These are phyloP conservation scores for Patella caerulea DNA, from an alignment of 2,888 invertebrate genomes.

Conservation along the genomic window DNA sequence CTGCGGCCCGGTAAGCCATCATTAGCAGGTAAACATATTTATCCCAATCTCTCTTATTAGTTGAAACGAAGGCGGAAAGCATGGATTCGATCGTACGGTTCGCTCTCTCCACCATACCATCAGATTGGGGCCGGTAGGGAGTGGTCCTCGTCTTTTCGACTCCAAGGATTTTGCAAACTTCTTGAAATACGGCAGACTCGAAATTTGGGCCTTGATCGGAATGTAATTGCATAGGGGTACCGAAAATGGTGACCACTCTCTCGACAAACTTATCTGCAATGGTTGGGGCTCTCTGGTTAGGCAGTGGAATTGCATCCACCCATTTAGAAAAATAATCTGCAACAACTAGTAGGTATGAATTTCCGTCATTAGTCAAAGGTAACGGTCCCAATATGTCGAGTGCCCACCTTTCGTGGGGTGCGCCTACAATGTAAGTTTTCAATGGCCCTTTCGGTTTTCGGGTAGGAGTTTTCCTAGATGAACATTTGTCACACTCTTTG, in stretches of 20 bases:
- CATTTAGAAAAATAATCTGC: conserved; percentile 9
- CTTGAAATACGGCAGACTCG: too few relatives aligned
- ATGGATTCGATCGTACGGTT: not conserved
- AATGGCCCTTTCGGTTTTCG: conserved; percentile 5
- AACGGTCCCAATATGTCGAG: conserved; percentile 13
- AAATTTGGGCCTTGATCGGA: conserved; percentile 11
- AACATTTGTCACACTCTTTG: conserved; percentile 21
- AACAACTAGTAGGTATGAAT: not conserved
- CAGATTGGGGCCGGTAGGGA: not conserved
- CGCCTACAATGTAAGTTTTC: not conserved
- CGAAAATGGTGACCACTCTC: not conserved
- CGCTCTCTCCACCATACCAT: conserved; percentile 11
- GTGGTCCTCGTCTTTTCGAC: too few relatives aligned
- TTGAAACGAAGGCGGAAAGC: not conserved
- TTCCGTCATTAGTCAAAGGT: not conserved
- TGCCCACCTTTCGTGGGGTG: conserved; percentile 12
- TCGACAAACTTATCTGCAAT: conserved; percentile 5
- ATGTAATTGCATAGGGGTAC: not conserved
- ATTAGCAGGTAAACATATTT: not conserved
- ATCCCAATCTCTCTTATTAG: not conserved
- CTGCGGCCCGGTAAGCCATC: too few relatives aligned
- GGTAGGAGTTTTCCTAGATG: conserved; percentile 15
- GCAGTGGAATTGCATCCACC: conserved; percentile 8
- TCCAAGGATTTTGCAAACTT: too few relatives aligned
- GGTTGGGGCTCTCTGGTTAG: not conserved